These are phyloP conservation scores for Myrmecobius fasciatus DNA, from an alignment of 2,113 vertebrate species.

Conservation along the genomic window DNA sequence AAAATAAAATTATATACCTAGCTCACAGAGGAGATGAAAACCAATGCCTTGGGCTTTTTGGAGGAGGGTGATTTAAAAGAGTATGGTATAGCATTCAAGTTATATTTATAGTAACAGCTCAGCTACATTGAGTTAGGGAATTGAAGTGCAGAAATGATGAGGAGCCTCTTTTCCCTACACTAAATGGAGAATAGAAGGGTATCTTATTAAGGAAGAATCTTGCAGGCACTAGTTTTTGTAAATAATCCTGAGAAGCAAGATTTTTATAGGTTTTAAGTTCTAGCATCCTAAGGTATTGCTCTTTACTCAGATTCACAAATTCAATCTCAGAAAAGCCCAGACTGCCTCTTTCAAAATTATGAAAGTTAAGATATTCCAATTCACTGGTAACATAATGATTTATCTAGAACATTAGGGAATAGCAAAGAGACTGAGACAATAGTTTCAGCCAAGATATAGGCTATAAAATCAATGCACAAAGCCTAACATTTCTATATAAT, in stretches of 20 bases:
- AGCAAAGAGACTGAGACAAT: background rate
- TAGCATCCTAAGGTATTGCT: background rate
- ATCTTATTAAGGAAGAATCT: background rate
- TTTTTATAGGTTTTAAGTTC: background rate
- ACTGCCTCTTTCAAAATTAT: background rate
- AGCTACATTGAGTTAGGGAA: background rate
- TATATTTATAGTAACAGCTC: background rate
- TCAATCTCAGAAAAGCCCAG: background rate
- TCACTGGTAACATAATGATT: background rate
- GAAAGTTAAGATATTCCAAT: background rate
- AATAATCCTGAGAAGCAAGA: background rate
- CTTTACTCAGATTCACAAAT: background rate
- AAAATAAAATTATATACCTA: background rate
- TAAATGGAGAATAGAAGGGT: background rate
- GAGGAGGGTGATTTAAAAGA: background rate
- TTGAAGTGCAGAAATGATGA: background rate
- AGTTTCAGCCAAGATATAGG: background rate
- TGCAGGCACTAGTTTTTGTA: background rate
- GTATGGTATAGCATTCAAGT: background rate
- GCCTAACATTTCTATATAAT: background rate
- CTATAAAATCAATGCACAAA: background rate
- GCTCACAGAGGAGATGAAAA: background rate
- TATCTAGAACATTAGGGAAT: background rate
- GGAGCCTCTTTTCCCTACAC: background rate
- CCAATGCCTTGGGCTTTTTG: background rate